phyloP scores from a whole-genome alignment of 1,140 invertebrate genomes.

The Sminthurides bifidus region DNA sequence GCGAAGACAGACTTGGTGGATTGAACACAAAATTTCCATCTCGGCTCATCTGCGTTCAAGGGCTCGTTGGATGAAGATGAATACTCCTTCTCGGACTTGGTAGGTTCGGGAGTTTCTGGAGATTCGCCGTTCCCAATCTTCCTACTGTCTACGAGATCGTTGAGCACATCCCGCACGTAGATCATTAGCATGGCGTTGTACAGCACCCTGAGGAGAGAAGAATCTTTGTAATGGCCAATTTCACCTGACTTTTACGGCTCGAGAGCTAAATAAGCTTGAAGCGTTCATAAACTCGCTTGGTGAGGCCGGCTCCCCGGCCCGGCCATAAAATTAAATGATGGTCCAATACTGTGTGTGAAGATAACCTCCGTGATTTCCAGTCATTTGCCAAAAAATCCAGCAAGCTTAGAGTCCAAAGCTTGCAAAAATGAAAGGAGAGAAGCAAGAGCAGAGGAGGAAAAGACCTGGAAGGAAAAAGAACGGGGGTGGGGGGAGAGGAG shows the following conservation, averaged over 20 bases:
- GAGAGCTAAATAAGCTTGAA: neutral
- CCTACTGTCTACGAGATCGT: constrained; percentile 19
- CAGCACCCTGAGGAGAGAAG: constrained; percentile 12
- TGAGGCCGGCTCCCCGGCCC: too few species aligned
- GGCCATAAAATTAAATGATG: too few species aligned
- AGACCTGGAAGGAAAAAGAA: too few species aligned
- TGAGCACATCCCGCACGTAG: constrained; percentile 26
- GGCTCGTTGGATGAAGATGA: too few species aligned
- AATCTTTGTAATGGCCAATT: neutral
- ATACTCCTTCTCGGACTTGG: neutral
- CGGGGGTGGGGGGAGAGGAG: too few species aligned
- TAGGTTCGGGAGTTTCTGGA: neutral
- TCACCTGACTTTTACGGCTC: neutral
- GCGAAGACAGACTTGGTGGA: constrained; percentile 29
- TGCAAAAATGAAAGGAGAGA: too few species aligned
- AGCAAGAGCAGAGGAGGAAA: too few species aligned
- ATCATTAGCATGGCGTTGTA: constrained; percentile 26
- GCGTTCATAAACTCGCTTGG: too few species aligned
- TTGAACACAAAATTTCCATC: constrained; percentile 32
- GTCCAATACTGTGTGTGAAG: too few species aligned
- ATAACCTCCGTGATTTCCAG: neutral
- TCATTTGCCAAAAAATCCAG: too few species aligned
- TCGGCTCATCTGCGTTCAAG: constrained; percentile 12
- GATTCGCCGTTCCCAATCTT: constrained; percentile 6
- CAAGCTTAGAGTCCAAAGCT: too few species aligned